Percentiles rank a stretch among this genome's conserved stretches.
Evolutionary conservation across 1,140 invertebrate species (phyloP).

Genomic region (Anastrepha ludens): DNA sequence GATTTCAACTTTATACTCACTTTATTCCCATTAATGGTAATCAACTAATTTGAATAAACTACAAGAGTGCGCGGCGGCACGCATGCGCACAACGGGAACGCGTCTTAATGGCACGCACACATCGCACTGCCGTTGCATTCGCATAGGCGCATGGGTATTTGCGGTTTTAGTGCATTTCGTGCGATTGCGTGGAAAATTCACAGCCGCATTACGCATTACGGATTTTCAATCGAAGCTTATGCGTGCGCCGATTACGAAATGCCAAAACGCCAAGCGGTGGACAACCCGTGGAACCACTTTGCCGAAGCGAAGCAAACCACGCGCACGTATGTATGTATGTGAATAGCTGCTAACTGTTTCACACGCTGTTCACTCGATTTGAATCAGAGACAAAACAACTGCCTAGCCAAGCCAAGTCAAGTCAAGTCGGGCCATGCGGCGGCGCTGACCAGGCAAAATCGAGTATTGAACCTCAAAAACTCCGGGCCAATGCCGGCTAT

Average conservation of each 20-base stretch:
- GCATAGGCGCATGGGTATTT: not conserved
- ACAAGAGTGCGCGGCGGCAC: not conserved
- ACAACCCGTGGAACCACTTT: slow-evolving; percentile 20
- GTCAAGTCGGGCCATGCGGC: not conserved
- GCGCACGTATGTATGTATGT: not conserved
- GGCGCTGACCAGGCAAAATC: slow-evolving; percentile 10
- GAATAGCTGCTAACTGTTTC: slow-evolving; percentile 29
- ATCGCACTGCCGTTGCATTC: not conserved
- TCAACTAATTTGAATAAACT: slow-evolving; percentile 49
- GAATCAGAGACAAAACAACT: not conserved
- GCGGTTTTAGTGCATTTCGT: not conserved
- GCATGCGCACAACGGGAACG: not conserved
- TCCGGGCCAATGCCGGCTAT: not conserved
- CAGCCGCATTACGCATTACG: slow-evolving; percentile 12
- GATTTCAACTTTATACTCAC: not conserved
- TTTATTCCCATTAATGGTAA: not conserved
- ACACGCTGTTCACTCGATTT: slow-evolving; percentile 39
- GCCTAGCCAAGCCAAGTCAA: not conserved
- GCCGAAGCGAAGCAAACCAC: not conserved
- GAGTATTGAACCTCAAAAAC: slow-evolving; percentile 44
- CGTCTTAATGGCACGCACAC: not conserved
- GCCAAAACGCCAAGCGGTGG: not conserved
- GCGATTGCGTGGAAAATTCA: not conserved
- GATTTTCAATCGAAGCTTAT: slow-evolving; percentile 28
- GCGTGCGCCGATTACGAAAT: slow-evolving; percentile 45